Conservation (phyloP, 2,797 vertebrate species). For the Tapera naevia region DNA sequence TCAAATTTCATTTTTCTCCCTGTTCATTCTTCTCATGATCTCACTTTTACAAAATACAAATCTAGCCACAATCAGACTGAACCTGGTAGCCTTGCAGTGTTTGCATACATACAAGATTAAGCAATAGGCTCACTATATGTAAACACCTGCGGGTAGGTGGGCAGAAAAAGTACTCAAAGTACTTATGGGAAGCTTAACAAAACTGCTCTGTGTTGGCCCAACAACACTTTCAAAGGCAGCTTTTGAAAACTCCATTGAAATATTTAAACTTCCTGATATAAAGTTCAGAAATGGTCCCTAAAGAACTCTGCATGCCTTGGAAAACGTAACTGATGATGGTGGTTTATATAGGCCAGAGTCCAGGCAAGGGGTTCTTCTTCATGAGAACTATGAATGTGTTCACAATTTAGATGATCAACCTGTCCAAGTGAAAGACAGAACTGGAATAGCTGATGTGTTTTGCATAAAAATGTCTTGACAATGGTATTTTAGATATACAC, state of each 20-base stretch:
- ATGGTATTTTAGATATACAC: neutral
- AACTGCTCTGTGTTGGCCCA: neutral
- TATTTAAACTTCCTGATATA: neutral
- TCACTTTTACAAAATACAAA: neutral
- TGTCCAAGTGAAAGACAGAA: neutral
- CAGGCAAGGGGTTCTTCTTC: neutral
- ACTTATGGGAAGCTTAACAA: neutral
- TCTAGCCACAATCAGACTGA: neutral
- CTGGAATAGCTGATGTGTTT: neutral
- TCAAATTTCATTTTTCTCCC: neutral
- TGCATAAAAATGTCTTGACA: neutral
- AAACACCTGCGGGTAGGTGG: neutral
- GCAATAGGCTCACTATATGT: neutral
- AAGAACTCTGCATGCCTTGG: neutral
- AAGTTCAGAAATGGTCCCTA: neutral
- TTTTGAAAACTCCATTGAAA: neutral
- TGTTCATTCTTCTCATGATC: neutral
- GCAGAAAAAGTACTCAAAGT: neutral
- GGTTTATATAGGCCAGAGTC: neutral
- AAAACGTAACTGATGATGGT: accelerated
- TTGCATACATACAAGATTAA: neutral
- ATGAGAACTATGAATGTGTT: neutral
- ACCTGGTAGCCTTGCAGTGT: neutral
- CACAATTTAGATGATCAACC: neutral
- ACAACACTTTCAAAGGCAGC: neutral